Evolutionary conservation across 1,140 invertebrate species (phyloP).

Genomic region (Drosophila baimaii): DNA sequence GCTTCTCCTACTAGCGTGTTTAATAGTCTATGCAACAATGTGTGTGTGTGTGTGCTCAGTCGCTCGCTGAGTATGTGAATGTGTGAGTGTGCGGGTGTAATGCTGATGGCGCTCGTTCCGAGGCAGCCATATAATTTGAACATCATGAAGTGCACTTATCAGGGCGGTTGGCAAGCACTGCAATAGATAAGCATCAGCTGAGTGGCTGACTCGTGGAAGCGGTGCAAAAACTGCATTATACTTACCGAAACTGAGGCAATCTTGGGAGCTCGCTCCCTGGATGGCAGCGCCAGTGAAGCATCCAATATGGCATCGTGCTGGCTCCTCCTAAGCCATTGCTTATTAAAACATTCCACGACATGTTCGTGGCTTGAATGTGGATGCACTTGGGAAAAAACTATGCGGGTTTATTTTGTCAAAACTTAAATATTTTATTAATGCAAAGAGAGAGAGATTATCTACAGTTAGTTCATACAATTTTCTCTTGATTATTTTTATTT

Average conservation of each 20-base stretch:
- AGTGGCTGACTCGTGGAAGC: constrained; percentile 29
- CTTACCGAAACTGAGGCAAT: constrained; percentile 45
- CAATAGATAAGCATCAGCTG: constrained; percentile 76
- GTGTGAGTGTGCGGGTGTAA: constrained; percentile 41
- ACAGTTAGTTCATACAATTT: no score
- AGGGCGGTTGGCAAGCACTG: constrained; percentile 68
- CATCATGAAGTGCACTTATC: constrained; percentile 80
- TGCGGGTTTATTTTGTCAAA: background rate
- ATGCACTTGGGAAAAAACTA: constrained; percentile 8
- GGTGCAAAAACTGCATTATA: constrained; percentile 52
- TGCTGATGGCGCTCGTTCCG: constrained; percentile 70
- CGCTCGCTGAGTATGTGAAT: background rate
- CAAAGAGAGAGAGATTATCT: no score
- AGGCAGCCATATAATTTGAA: constrained; percentile 76
- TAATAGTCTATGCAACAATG: constrained; percentile 78
- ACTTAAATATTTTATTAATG: background rate
- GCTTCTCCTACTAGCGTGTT: no score
- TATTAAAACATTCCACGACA: constrained; percentile 65
- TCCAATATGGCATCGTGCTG: constrained; percentile 52
- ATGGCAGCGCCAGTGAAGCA: constrained; percentile 17
- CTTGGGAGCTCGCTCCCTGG: constrained; percentile 1
- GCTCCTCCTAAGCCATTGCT: constrained; percentile 47
- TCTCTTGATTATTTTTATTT: no score
- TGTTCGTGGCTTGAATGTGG: constrained; percentile 14
- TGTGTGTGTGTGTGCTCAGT: constrained; percentile 17